Conservation (phyloP, 2,888 invertebrate species). For the Hemicrepidius hirtus region DNA sequence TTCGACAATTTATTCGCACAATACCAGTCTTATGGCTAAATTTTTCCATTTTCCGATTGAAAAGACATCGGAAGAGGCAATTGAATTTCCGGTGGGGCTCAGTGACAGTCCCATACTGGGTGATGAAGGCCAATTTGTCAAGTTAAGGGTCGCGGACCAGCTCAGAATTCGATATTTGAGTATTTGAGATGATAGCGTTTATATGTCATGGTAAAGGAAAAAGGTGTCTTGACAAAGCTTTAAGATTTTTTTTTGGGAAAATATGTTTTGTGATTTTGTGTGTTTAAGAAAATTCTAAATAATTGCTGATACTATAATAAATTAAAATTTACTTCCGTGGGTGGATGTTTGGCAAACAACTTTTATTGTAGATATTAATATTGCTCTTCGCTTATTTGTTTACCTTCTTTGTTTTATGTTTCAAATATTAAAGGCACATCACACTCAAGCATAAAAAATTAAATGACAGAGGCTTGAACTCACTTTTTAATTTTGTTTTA, state of each 20-base stretch:
- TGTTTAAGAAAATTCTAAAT: too few species aligned
- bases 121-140: constrained; percentile 26
- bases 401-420: too few species aligned
- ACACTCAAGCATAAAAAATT: too few species aligned
- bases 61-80: constrained; percentile 40
- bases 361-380: too few species aligned
- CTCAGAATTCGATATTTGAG: constrained; percentile 9
- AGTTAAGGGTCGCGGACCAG: constrained; percentile 15
- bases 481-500: too few species aligned
- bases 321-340: too few species aligned
- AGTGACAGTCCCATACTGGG: constrained; percentile 49
- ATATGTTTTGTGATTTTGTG: too few species aligned
- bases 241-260: background rate
- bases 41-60: constrained; percentile 54
- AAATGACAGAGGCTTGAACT: too few species aligned
- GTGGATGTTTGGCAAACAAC: too few species aligned
- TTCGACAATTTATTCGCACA: constrained; percentile 50
- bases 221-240: background rate
- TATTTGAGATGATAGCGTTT: constrained; percentile 14
- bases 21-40: constrained; percentile 47
- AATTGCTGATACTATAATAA: too few species aligned
- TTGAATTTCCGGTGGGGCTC: constrained; percentile 47
- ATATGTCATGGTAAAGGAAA: background rate
- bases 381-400: too few species aligned
- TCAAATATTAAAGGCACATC: too few species aligned